Evolutionary conservation across 2,888 invertebrate genomes (phyloP).

Genomic region (Himalopsyche anomala): DNA sequence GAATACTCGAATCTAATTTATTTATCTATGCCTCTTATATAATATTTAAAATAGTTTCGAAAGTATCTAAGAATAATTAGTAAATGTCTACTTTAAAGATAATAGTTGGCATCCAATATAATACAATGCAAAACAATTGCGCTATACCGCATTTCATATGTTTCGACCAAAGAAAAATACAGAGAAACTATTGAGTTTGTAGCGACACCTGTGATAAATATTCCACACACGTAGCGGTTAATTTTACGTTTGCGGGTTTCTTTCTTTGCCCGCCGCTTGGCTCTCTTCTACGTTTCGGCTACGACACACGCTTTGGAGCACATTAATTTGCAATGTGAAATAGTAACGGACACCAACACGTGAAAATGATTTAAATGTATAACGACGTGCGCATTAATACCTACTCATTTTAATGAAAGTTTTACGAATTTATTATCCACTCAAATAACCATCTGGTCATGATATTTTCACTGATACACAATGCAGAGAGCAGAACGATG

Average conservation of each 20-base stretch:
- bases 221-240: neutral
- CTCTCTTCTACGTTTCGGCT: constrained; percentile 14
- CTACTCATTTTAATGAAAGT: constrained; percentile 4
- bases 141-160: neutral
- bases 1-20: no score
- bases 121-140: constrained; percentile 37
- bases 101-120: no score
- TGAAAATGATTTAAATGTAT: constrained; percentile 21
- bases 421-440: constrained; percentile 13
- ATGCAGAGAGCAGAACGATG: neutral
- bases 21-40: no score
- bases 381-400: neutral
- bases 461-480: neutral
- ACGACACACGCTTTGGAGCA: neutral
- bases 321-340: neutral
- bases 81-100: no score
- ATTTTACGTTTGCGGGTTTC: constrained; percentile 27
- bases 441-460: constrained; percentile 27
- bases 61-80: no score
- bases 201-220: constrained; percentile 21
- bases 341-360: neutral
- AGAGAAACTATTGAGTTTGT: neutral
- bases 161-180: constrained; percentile 35
- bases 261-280: neutral
- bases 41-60: no score